These are phyloP conservation scores for Chromis chromis DNA, from an alignment of 2,797 vertebrate genomes.

Conservation along the genomic window DNA sequence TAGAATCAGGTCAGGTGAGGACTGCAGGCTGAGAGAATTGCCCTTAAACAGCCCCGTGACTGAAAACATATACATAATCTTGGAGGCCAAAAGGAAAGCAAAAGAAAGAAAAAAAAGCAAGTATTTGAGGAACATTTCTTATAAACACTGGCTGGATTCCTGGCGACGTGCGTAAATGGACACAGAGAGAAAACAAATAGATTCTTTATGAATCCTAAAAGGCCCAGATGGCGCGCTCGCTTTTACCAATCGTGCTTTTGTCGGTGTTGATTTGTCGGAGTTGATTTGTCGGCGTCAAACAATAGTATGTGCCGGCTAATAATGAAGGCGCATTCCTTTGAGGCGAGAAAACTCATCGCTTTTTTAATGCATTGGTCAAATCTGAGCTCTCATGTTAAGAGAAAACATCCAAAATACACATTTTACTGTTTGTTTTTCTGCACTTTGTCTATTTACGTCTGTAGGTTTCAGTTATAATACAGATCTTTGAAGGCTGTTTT, in stretches of 20 bases:
- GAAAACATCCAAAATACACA: no score
- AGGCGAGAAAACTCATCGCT: no score
- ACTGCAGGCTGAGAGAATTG: conserved; percentile 47
- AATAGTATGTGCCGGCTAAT: not conserved
- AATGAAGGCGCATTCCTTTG: no score
- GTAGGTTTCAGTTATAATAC: no score
- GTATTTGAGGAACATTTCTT: conserved; percentile 2
- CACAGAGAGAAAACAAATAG: conserved; percentile 25
- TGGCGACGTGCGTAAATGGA: conserved; percentile 10
- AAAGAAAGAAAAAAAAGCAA: not conserved
- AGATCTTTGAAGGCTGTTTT: no score
- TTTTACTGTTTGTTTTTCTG: no score
- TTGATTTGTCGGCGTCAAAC: conserved; percentile 4
- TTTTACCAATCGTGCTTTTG: not conserved
- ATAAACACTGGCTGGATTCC: conserved; percentile 41
- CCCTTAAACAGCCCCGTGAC: conserved; percentile 29
- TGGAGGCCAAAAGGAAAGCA: conserved; percentile 26
- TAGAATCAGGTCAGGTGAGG: conserved; percentile 82
- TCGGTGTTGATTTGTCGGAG: not conserved
- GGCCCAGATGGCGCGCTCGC: not conserved
- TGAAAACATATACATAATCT: conserved; percentile 46
- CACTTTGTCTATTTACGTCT: no score
- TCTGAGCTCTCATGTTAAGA: no score
- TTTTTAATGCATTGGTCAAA: no score
- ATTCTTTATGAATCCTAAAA: conserved; percentile 30